A percentile compares a stretch with the other conserved stretches of the same genome.
These are phyloP conservation scores for Miichthys miiuy DNA, from an alignment of 2,797 vertebrate species.

Conservation along the genomic window DNA sequence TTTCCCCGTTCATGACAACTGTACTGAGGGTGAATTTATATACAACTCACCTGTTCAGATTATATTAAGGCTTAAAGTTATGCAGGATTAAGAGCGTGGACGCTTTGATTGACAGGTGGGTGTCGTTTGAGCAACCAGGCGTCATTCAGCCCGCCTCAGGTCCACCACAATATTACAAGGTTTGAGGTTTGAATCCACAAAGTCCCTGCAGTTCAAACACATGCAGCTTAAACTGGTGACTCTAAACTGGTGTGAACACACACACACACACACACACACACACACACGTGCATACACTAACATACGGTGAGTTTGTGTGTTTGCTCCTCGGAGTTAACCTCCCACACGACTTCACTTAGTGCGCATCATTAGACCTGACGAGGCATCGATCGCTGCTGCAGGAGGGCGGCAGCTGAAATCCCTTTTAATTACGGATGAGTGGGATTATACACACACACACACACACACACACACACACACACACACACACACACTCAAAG, in stretches of 20 bases:
- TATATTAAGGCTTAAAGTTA: too few species aligned
- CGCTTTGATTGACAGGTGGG: too few species aligned
- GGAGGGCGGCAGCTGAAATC: slow-evolving; percentile 38
- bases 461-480: slow-evolving; percentile 3
- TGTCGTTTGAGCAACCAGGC: too few species aligned
- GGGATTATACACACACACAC: slow-evolving; percentile 16
- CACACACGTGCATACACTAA: not conserved
- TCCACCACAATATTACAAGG: too few species aligned
- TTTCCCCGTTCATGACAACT: too few species aligned
- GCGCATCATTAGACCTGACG: slow-evolving; percentile 26
- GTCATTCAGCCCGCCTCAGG: too few species aligned
- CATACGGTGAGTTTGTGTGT: slow-evolving; percentile 1
- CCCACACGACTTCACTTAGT: slow-evolving; percentile 27
- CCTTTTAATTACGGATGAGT: slow-evolving; percentile 46
- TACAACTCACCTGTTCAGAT: too few species aligned
- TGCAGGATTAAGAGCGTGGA: too few species aligned
- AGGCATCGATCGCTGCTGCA: slow-evolving; percentile 29
- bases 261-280: too few species aligned
- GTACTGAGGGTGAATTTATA: too few species aligned
- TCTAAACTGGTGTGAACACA: too few species aligned
- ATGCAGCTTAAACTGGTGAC: not conserved
- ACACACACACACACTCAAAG: slow-evolving; percentile 1
- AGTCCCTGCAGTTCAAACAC: not conserved
- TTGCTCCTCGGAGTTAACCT: slow-evolving; percentile 9
- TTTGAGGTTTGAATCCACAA: too few species aligned